These are phyloP conservation scores for Probosciger aterrimus DNA, from an alignment of 2,113 vertebrate genomes.

Conservation along the genomic window DNA sequence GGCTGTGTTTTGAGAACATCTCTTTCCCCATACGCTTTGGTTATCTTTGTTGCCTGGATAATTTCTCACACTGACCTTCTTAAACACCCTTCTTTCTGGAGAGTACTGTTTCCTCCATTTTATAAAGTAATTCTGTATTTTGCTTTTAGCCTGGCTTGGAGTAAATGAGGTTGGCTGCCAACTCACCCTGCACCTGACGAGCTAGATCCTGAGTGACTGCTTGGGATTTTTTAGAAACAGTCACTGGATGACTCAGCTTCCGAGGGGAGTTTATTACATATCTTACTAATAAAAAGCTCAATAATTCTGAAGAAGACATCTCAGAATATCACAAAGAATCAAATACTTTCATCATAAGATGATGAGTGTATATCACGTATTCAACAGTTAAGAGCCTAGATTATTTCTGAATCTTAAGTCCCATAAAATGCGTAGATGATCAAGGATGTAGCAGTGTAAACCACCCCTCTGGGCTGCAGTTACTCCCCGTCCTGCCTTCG, in stretches of 20 bases:
- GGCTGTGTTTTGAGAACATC: background rate
- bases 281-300: conserved; percentile 42
- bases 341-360: background rate
- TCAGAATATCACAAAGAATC: background rate
- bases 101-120: background rate
- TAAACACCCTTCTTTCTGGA: background rate
- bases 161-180: conserved; percentile 25
- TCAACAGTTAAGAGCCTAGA: background rate
- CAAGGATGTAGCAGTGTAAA: background rate
- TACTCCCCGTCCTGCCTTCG: background rate
- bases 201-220: conserved; percentile 24
- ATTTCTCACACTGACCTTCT: background rate
- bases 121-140: background rate
- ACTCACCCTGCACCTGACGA: conserved; percentile 20
- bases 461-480: background rate
- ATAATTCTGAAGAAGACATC: conserved; percentile 28
- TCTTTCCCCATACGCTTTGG: background rate
- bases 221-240: conserved; percentile 35
- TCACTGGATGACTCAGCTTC: conserved; percentile 48
- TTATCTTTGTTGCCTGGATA: background rate
- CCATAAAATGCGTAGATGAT: background rate
- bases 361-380: accelerated
- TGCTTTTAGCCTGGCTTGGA: background rate
- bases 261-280: conserved; percentile 25
- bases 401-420: background rate